Base-by-base conservation (phyloP, 2,888 invertebrate species). In the Tenthredo livida region DNA sequence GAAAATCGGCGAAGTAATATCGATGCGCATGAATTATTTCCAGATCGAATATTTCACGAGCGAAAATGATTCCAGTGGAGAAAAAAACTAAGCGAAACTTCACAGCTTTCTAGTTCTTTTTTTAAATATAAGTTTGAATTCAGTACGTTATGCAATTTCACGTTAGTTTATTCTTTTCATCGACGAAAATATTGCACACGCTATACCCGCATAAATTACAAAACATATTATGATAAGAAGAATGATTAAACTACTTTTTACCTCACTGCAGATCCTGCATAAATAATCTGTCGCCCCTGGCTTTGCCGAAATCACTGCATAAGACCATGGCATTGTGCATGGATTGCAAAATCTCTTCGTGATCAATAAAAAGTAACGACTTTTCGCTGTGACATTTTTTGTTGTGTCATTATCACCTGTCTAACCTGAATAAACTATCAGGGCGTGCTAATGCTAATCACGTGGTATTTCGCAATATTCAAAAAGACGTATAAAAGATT, bases 361-460 rank as follows among this genome's bases (percentile, higher is more conserved):
- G 25, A 25, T 61, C 12, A 70, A 73, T 43, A 73, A 40, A 73
- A 21, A 25, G n/a, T 73, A 43, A 73, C 43, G 43, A 43, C 72
- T 40, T 73, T 21, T 17, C 12, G 21, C n/a, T 40, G 12, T 40
- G 12, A 7, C 4, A 47, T 29, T 29, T 21, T 25, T 75, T 12
- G 10, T 33, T 54, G 1, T 15, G 54, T 54, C 77, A 77, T 29
- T 33, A 50, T 17, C 54, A 10, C 4, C 54, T 54, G 6, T 25
- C 29, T 54, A 77, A 54, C 77, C 77, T 15, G 33, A 77, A 77
- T 77, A 29, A 50, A 50, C n/a, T 77, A 54, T 77, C 77, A 54
- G 77, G 54, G 29, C 17, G 6, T 33, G 33, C 17, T 77, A 54
- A 77, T n/a, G 77, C 29, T 33, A 15, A 9, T 7, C 50, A n/a